Base-by-base conservation (phyloP, 2,113 vertebrate genomes). In the Oncorhynchus kisutch region DNA sequence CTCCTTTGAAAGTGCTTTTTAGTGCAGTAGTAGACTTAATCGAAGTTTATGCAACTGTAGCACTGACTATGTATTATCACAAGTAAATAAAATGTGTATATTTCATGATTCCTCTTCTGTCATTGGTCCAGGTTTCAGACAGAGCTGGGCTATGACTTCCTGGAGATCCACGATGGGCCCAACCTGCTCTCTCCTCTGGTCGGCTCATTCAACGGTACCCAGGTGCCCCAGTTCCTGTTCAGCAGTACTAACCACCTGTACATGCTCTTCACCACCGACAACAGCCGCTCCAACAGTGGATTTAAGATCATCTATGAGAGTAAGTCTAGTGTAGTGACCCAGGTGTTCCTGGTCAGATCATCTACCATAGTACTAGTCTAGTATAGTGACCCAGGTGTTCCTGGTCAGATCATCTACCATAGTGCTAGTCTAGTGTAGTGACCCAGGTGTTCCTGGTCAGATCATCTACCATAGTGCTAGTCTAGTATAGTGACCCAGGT, bases 301-400 rank as follows among this genome's bases (percentile, higher is more conserved):
- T 99, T 99, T 89, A 99, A 96, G 89, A 96, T 99, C 89, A 92
- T 96, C 72, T 99, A 99, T 90, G 97, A 99, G 91, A 97, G 98
- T 99, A 94, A 95, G 97, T 94, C 5, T 54, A 54, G 5, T 34
- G 1, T 54, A 54, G 2, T 34, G 8, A 45, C 39, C 39, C 9
- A 45, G 39, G 9, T 45, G 39, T 12, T 45, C 39, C 39, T 11
- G 9, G 9, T 45, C 39, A 45, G 39, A 14, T 13, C 12, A 51
- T 51, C 39, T 45, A 45, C 8, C 2, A 45, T 11, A 45, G 2
- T 45, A 45, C 8, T 45, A 45, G 39, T 45, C 39, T 45, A 9
- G 39, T 45, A 0, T 45, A 45, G 2, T 9, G 2, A 45, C 97
- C 65, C 98, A 99, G 82, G 97, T 99, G 29, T 99, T 99, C 85